Evolutionary conservation across 2,113 vertebrate genomes (phyloP), one percentile per base, ranked within the genome.

Genomic region (Eubucco bourcierii): DNA sequence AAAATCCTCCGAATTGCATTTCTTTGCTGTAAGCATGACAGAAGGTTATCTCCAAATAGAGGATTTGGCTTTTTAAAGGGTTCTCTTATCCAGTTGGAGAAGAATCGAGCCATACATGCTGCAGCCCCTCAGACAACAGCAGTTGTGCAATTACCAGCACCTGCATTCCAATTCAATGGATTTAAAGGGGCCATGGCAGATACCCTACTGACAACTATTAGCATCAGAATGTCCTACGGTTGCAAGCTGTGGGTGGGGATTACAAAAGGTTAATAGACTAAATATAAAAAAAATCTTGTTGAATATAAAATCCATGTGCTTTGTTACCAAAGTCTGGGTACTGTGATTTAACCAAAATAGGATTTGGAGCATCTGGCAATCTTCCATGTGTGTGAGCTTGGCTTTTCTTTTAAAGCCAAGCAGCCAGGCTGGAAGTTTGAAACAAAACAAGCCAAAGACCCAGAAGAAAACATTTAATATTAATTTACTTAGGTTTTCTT

Each of bases 211-310:
- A 96, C 96, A 97, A 95, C 90, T 91, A 96, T 97, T 95, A 93
- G 93, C 97, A 97, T 95, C 71, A 96, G 96, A 97, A 96, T 94
- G 93, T 90, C 91, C 93, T 37, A 37, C 90, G 47, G 58, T 92
- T 91, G 95, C 94, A 94, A 97, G 97, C 97, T 67, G 97, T 96
- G 97, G 97, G 97, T 94, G 96, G 97, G 96, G 95, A 95, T 96
- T 88, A 97, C 97, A 96, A 97, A 98, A 98, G 97, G 98, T 98
- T 97, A 97, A 96, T 97, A 97, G 97, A 97, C 97, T 97, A 97
- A 97, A 97, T 97, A 97, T 97, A 97, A 97, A 97, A 97, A 96
- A 46, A 46, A 96, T 90, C 85, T 85, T 95, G 96, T 78, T 97
- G 98, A 97, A 98, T 97, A 95, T 97, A 94, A 97, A 98, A 98